phyloP scores from a whole-genome alignment of 2,797 vertebrate genomes.

The Labeo calbasu region DNA sequence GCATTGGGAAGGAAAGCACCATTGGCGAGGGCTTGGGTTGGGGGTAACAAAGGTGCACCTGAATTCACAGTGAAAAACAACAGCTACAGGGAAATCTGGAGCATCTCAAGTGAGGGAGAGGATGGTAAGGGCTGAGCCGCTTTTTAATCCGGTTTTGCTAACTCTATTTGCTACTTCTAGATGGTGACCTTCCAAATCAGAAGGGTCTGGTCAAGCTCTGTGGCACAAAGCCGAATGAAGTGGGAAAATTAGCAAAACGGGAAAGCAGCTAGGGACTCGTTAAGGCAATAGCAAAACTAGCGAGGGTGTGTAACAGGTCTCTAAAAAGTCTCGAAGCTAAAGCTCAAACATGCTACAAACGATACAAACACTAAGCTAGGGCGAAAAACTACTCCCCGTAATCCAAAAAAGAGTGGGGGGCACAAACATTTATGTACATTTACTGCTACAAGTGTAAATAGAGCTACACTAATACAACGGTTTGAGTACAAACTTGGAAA shows the following conservation, averaged over 20 bases:
- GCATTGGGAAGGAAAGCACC: constrained; percentile 59
- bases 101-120: constrained; percentile 43
- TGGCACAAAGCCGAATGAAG: not conserved
- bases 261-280: constrained; percentile 46
- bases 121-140: constrained; percentile 38
- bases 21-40: constrained; percentile 46
- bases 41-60: constrained; percentile 54
- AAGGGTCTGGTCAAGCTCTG: not conserved
- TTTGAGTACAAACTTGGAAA: constrained; percentile 67
- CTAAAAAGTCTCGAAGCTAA: constrained; percentile 44
- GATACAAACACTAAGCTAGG: constrained; percentile 49
- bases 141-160: constrained; percentile 37
- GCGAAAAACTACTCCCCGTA: constrained; percentile 61
- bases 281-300: constrained; percentile 59
- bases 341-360: constrained; percentile 44
- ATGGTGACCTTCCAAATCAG: not conserved
- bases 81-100: constrained; percentile 46
- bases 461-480: constrained; percentile 61
- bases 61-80: constrained; percentile 48
- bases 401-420: constrained; percentile 64
- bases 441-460: constrained; percentile 60
- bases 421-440: constrained; percentile 57
- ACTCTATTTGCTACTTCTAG: constrained; percentile 6
- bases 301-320: constrained; percentile 54
- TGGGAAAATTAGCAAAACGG: constrained; percentile 31